These are phyloP conservation scores for Proctacanthus coquilletti DNA, from an alignment of 1,140 invertebrate species.

Conservation along the genomic window DNA sequence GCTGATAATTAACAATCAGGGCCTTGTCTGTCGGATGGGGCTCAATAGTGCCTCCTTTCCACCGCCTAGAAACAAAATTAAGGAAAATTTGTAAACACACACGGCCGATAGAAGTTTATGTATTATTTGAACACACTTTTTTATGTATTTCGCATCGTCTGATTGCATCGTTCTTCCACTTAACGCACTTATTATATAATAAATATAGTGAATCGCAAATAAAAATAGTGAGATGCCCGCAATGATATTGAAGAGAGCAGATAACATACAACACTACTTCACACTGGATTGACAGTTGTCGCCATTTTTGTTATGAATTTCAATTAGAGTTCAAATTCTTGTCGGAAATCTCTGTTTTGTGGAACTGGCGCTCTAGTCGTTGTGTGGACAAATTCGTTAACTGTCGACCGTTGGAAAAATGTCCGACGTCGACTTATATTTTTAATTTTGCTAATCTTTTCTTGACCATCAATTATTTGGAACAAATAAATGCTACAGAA, in stretches of 20 bases:
- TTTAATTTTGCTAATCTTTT: too few species aligned
- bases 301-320: background rate
- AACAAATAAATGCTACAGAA: too few species aligned
- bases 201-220: slow-evolving; percentile 27
- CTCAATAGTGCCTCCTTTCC: slow-evolving; percentile 70
- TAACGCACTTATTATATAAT: slow-evolving; percentile 27
- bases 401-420: too few species aligned
- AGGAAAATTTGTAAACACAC: slow-evolving; percentile 2
- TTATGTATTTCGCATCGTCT: slow-evolving; percentile 43
- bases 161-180: slow-evolving; percentile 33
- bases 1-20: slow-evolving; percentile 77
- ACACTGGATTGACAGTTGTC: background rate
- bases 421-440: too few species aligned
- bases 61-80: slow-evolving; percentile 40
- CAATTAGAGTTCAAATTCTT: background rate
- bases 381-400: too few species aligned
- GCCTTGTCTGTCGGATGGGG: slow-evolving; percentile 83
- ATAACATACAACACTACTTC: slow-evolving; percentile 4
- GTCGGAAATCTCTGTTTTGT: background rate
- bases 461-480: too few species aligned
- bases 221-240: slow-evolving; percentile 23
- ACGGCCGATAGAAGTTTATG: slow-evolving; percentile 3
- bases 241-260: slow-evolving; percentile 18
- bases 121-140: slow-evolving; percentile 32
- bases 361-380: too few species aligned